These are phyloP conservation scores for Microcebus ravelobensis DNA, from an alignment of 2,113 vertebrate species.

Conservation along the genomic window DNA sequence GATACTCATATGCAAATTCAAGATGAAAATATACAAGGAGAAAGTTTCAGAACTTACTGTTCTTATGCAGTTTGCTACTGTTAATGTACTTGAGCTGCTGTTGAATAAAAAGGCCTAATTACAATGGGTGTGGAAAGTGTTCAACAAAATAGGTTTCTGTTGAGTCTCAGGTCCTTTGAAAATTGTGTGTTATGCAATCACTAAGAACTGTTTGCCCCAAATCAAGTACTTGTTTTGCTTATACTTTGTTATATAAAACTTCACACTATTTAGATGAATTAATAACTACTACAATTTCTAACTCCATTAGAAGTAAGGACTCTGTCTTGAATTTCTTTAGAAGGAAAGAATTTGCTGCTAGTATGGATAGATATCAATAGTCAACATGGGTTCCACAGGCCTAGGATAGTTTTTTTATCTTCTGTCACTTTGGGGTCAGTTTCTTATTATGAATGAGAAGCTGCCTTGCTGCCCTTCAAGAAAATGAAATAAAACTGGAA, in stretches of 20 bases:
- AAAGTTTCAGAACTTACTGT: neutral
- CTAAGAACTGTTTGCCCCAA: neutral
- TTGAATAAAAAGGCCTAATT: conserved; percentile 19
- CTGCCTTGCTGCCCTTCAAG: conserved; percentile 66
- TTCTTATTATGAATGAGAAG: conserved; percentile 73
- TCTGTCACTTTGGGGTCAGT: conserved; percentile 68
- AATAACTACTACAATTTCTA: neutral
- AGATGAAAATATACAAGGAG: conserved; percentile 6
- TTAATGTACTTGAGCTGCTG: neutral
- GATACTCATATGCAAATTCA: neutral
- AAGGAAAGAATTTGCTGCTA: conserved; percentile 39
- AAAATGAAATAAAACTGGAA: conserved; percentile 73
- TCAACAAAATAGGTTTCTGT: neutral
- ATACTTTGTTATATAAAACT: conserved; percentile 20
- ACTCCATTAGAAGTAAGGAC: neutral
- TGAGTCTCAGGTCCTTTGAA: neutral
- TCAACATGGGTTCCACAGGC: neutral
- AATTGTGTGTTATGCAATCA: neutral
- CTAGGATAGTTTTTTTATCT: conserved; percentile 53
- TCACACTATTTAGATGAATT: conserved; percentile 25
- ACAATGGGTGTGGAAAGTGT: neutral
- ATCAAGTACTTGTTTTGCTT: conserved; percentile 1
- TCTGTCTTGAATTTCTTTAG: conserved; percentile 43
- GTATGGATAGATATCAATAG: conserved; percentile 37
- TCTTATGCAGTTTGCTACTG: neutral